A percentile compares a stretch with the other conserved stretches of the same genome.
Evolutionary conservation across 2,888 invertebrate genomes (phyloP).

Genomic region (Idaea straminata): DNA sequence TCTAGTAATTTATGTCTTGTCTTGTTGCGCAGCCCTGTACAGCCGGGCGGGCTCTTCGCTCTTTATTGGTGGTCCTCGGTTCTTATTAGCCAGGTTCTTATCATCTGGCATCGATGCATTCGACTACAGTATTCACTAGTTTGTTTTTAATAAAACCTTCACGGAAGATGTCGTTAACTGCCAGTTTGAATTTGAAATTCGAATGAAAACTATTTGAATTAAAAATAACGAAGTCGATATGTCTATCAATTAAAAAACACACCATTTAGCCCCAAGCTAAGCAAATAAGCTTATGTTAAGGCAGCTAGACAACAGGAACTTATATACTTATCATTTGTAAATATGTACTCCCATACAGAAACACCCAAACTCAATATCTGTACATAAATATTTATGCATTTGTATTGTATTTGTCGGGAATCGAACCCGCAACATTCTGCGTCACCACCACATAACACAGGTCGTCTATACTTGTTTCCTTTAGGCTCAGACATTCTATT

Average conservation of each 20-base stretch:
- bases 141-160: slow-evolving; percentile 32
- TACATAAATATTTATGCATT: too few species aligned
- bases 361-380: too few species aligned
- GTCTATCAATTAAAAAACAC: too few species aligned
- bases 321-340: too few species aligned
- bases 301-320: too few species aligned
- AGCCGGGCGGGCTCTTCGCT: slow-evolving; percentile 19
- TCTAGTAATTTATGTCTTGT: background rate
- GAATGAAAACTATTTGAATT: background rate
- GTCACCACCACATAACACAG: too few species aligned
- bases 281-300: too few species aligned
- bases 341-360: too few species aligned
- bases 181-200: slow-evolving; percentile 26
- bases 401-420: too few species aligned
- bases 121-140: slow-evolving; percentile 35
- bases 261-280: too few species aligned
- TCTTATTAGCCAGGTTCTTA: slow-evolving; percentile 45
- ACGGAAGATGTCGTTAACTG: slow-evolving; percentile 23
- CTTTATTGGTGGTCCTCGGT: slow-evolving; percentile 46
- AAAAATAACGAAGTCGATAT: background rate
- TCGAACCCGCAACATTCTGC: too few species aligned
- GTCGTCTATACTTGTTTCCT: background rate
- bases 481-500: background rate
- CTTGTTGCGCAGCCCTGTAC: background rate
- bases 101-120: slow-evolving; percentile 38